Evolutionary conservation across 2,113 vertebrate genomes (phyloP).

Genomic region (Andinoacara biseriatus): DNA sequence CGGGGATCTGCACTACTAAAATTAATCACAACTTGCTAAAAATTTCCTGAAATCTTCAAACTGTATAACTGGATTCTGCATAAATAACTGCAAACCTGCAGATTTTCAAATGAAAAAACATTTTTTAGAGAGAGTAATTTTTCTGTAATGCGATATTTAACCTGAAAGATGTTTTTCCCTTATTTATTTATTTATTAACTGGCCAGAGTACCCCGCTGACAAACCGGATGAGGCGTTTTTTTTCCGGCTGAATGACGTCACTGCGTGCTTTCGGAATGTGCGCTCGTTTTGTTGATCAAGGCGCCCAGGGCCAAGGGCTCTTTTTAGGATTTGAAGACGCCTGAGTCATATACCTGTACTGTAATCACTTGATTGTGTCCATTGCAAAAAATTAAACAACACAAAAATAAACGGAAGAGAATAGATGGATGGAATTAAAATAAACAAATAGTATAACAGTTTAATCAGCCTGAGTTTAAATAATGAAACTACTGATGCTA

Average conservation of each 20-base stretch:
- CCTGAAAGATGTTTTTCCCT: too few relatives aligned
- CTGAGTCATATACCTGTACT: too few relatives aligned
- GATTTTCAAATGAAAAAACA: background rate
- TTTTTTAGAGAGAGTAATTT: background rate
- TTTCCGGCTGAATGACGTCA: background rate
- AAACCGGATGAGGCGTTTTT: background rate
- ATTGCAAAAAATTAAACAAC: background rate
- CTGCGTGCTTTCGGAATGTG: background rate
- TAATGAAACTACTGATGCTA: too few relatives aligned
- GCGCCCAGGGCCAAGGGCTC: background rate
- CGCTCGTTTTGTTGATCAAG: constrained; percentile 14
- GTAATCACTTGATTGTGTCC: rapidly evolving
- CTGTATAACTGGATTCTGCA: too few relatives aligned
- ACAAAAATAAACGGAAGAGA: background rate
- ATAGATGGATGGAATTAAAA: too few relatives aligned
- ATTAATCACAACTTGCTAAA: too few relatives aligned
- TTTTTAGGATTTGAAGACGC: rapidly evolving
- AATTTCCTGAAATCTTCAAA: too few relatives aligned
- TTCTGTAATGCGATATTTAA: background rate
- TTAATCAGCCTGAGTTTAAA: too few relatives aligned
- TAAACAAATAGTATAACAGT: background rate
- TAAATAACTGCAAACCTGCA: background rate
- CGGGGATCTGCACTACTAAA: background rate
- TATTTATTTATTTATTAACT: too few relatives aligned
- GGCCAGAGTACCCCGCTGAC: background rate